Percentiles rank a stretch among this genome's conserved stretches.
These are phyloP conservation scores for Xiphophorus couchianus DNA, from an alignment of 2,113 vertebrate genomes.

Conservation along the genomic window DNA sequence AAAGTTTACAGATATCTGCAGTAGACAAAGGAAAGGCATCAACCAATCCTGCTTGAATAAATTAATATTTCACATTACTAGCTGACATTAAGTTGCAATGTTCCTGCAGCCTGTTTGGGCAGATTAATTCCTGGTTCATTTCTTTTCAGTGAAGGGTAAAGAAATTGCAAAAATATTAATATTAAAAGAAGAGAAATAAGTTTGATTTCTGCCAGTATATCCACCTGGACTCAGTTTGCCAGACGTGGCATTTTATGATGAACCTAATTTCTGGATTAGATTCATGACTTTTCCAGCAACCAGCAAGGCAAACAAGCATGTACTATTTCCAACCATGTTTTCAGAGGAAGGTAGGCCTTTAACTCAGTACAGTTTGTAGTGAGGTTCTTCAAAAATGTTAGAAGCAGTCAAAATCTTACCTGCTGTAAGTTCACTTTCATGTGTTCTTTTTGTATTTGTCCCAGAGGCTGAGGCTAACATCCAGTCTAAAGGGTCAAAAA, in stretches of 20 bases:
- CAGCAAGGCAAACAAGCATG: background rate
- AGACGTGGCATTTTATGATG: background rate
- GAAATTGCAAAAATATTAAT: background rate
- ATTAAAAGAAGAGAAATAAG: background rate
- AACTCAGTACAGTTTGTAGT: background rate
- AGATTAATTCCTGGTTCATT: conserved; percentile 1
- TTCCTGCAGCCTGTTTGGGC: conserved; percentile 5
- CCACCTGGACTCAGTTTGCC: background rate
- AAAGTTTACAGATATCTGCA: conserved; percentile 98
- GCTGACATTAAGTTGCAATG: conserved; percentile 29
- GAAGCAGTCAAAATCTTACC: background rate
- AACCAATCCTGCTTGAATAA: conserved; percentile 7
- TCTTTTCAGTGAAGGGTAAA: background rate
- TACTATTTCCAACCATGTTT: background rate
- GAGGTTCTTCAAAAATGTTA: background rate
- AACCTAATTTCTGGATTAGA: background rate
- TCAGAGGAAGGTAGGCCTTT: background rate
- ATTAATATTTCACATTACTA: conserved; percentile 1
- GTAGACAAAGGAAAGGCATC: conserved; percentile 68
- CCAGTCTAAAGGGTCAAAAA: background rate
- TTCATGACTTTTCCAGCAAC: background rate
- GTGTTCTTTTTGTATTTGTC: background rate
- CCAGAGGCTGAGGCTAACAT: background rate
- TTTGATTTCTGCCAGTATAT: background rate
- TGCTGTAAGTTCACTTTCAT: background rate